phyloP scores from a whole-genome alignment of 2,888 invertebrate genomes.

The Perizoma affinitatum region DNA sequence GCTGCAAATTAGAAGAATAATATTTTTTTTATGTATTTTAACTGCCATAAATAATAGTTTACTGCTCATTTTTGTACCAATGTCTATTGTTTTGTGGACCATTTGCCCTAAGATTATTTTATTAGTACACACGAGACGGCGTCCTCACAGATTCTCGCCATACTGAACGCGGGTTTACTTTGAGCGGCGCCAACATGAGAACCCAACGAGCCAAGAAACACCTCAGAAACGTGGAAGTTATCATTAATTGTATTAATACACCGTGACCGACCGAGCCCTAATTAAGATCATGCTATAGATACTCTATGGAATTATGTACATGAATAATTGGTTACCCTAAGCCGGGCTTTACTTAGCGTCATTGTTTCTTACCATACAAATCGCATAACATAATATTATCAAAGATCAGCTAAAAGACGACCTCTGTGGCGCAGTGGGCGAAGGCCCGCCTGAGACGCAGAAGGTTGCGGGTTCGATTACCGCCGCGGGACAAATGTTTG shows the following conservation, averaged over 20 bases:
- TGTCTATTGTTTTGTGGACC: constrained; percentile 23
- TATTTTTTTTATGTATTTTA: constrained; percentile 35
- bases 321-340: constrained; percentile 31
- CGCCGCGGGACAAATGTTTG: no score
- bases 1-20: constrained; percentile 33
- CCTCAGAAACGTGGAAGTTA: constrained; percentile 55
- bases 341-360: not conserved
- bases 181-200: constrained; percentile 50
- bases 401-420: no score
- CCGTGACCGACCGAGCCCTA: constrained; percentile 67
- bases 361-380: no score
- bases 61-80: constrained; percentile 36
- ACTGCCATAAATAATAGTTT: constrained; percentile 37
- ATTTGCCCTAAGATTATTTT: constrained; percentile 2
- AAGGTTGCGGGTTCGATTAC: no score
- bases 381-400: no score
- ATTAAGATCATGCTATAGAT: constrained; percentile 67
- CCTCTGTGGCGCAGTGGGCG: no score
- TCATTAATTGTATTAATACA: constrained; percentile 69
- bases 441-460: no score
- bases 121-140: no score
- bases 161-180: constrained; percentile 30
- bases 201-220: constrained; percentile 68
- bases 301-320: constrained; percentile 42
- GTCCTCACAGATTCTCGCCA: not conserved